A percentile compares a stretch with the other conserved stretches of the same genome.
phyloP scores from a whole-genome alignment of 2,888 invertebrate species.

The Agrochola macilenta region DNA sequence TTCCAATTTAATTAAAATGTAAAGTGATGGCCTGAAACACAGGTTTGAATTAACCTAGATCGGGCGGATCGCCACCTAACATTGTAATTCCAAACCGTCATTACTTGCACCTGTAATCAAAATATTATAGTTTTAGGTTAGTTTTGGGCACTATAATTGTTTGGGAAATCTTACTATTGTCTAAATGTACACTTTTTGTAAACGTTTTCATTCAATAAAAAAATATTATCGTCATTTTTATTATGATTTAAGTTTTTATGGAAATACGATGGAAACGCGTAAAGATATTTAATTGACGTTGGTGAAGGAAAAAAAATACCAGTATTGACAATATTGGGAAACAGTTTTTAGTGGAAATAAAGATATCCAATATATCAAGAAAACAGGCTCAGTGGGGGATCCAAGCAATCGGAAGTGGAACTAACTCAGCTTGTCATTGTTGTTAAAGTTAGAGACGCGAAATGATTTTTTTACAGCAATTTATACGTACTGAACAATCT shows the following conservation, averaged over 20 bases:
- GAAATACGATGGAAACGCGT: neutral
- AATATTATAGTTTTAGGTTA: too few species aligned
- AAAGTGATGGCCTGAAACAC: too few species aligned
- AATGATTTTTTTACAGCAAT: constrained; percentile 11
- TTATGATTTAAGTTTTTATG: constrained; percentile 31
- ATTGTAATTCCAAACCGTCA: too few species aligned
- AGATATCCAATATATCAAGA: constrained; percentile 6
- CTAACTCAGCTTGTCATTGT: constrained; percentile 42
- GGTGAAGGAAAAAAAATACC: neutral
- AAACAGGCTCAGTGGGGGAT: constrained; percentile 10
- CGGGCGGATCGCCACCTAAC: too few species aligned
- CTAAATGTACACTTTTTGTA: too few species aligned
- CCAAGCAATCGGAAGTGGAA: constrained; percentile 32
- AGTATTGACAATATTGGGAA: neutral
- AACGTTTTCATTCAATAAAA: too few species aligned
- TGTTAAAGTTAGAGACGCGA: constrained; percentile 4
- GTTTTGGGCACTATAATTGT: too few species aligned
- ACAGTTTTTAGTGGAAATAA: neutral
- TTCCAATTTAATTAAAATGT: too few species aligned
- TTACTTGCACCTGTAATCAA: too few species aligned
- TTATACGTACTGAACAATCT: constrained; percentile 9
- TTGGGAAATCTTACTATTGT: too few species aligned
- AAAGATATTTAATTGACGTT: neutral
- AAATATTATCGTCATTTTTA: too few species aligned
- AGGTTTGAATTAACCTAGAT: too few species aligned